phyloP scores from a whole-genome alignment of 2,113 vertebrate species.

The Tachuris rubrigastra region DNA sequence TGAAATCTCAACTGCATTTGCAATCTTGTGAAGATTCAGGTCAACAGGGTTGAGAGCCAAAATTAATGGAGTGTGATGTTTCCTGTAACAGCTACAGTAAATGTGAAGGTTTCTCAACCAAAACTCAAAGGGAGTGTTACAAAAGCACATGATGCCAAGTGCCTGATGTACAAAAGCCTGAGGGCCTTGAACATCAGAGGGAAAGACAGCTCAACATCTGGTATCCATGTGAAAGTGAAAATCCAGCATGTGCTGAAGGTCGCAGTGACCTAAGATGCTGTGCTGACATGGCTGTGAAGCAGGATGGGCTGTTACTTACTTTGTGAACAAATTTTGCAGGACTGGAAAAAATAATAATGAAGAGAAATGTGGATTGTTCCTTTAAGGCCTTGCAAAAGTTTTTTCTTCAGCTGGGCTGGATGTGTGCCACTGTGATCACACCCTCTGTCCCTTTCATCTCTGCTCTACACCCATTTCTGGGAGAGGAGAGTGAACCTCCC shows the following conservation, averaged over 20 bases:
- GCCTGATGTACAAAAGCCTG: neutral
- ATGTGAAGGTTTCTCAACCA: neutral
- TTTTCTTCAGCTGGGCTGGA: neutral
- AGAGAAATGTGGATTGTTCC: neutral
- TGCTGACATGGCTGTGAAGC: neutral
- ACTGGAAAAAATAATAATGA: neutral
- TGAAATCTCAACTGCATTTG: neutral
- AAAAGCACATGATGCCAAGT: fast-evolving
- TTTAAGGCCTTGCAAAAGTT: neutral
- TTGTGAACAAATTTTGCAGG: neutral
- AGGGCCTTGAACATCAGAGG: neutral
- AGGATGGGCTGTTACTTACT: neutral
- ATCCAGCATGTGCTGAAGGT: neutral
- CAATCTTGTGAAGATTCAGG: neutral
- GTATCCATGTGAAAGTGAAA: neutral
- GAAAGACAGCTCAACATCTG: neutral
- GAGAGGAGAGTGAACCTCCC: neutral
- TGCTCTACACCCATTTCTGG: neutral
- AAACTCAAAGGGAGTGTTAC: neutral
- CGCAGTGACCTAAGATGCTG: constrained; percentile 1
- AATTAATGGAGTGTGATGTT: neutral
- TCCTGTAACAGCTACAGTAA: neutral
- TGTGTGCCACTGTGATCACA: neutral
- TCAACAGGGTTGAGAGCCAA: neutral
- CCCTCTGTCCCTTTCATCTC: neutral